phyloP scores from a whole-genome alignment of 1,140 invertebrate species.

The Solenopsis invicta region DNA sequence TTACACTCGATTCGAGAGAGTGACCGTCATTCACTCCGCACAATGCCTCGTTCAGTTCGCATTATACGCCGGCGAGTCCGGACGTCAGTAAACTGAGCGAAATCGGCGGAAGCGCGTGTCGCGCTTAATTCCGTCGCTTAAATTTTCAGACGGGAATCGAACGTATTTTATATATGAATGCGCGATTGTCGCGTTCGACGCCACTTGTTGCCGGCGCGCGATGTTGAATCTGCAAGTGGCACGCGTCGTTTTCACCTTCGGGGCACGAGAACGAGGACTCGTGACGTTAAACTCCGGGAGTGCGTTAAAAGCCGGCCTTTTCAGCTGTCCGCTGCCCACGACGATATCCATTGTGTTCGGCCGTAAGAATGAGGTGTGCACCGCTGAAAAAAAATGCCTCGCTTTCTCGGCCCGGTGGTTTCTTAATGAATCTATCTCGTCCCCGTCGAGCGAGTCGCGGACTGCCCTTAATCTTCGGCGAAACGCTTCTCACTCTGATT shows the following conservation, averaged over 20 bases:
- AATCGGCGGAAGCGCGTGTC: constrained; percentile 29
- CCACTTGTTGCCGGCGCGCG: constrained; percentile 64
- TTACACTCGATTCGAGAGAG: not conserved
- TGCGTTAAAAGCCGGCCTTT: constrained; percentile 38
- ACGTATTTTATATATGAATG: not conserved
- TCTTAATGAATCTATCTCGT: constrained; percentile 30
- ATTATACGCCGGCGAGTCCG: not conserved
- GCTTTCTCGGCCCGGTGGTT: not conserved
- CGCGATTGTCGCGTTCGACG: constrained; percentile 4
- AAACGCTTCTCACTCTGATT: not conserved
- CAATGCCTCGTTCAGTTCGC: constrained; percentile 33
- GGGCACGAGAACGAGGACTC: not conserved
- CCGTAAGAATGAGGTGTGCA: not conserved
- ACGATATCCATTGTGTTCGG: constrained; percentile 32
- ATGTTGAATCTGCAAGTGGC: constrained; percentile 20
- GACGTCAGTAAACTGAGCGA: constrained; percentile 15
- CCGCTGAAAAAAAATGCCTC: not conserved
- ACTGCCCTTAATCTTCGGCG: constrained; percentile 57
- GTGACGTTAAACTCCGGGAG: not conserved
- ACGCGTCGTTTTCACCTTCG: constrained; percentile 43
- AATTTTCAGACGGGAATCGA: constrained; percentile 36
- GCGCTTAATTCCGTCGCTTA: constrained; percentile 29
- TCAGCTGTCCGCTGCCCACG: constrained; percentile 8
- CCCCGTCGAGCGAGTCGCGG: not conserved
- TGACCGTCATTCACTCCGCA: not conserved